phyloP scores from a whole-genome alignment of 1,140 invertebrate genomes.

The Nautilus pompilius region DNA sequence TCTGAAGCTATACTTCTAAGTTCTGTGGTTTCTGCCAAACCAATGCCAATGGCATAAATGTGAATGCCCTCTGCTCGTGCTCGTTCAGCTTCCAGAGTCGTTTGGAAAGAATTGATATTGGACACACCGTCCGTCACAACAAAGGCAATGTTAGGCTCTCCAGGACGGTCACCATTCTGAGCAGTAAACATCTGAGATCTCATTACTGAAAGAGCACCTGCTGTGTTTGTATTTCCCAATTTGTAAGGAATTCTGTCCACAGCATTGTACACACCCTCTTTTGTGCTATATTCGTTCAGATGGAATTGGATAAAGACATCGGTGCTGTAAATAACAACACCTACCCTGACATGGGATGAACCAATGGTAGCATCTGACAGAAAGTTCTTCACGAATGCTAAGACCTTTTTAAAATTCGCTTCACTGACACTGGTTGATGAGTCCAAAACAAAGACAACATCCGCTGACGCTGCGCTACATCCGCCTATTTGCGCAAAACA shows the following conservation, averaged over 20 bases:
- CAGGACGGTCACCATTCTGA: conserved; percentile 34
- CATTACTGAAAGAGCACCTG: conserved; percentile 34
- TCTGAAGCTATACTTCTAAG: conserved; percentile 18
- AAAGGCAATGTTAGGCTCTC: conserved; percentile 30
- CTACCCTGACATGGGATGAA: conserved; percentile 27
- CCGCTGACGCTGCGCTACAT: conserved; percentile 3
- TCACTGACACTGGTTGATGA: conserved; percentile 4
- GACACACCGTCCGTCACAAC: conserved; percentile 43
- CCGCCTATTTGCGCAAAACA: no score
- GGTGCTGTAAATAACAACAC: conserved; percentile 30
- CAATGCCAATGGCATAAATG: conserved; percentile 27
- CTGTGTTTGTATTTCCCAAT: conserved; percentile 47
- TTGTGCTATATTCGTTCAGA: conserved; percentile 23
- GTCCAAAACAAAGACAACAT: conserved; percentile 8
- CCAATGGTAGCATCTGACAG: conserved; percentile 6
- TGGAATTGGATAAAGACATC: conserved; percentile 27
- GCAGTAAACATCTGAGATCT: conserved; percentile 32
- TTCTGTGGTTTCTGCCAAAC: conserved; percentile 21
- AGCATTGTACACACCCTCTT: conserved; percentile 20
- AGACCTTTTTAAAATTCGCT: conserved; percentile 7
- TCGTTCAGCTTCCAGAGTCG: conserved; percentile 18
- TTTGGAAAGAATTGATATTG: conserved; percentile 22
- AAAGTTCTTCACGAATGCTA: conserved; percentile 8
- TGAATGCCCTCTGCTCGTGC: conserved; percentile 16
- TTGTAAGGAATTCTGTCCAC: conserved; percentile 34